phyloP scores from a whole-genome alignment of 2,888 invertebrate species.

The Scaptomyza cyrtandrae region DNA sequence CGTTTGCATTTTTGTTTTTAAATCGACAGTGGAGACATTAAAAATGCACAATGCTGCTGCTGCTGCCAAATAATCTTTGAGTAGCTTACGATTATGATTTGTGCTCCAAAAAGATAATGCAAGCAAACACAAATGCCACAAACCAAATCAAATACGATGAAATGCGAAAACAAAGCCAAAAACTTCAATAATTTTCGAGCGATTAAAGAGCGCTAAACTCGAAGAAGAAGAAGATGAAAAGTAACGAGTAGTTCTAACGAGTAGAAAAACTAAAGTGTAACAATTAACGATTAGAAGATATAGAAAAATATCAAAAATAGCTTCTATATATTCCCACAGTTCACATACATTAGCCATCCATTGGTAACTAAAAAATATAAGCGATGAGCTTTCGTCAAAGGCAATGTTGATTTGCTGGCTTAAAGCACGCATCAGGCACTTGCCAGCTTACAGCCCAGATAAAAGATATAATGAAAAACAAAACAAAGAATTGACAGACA shows the following conservation, averaged over 20 bases:
- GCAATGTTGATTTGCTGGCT: slow-evolving; percentile 37
- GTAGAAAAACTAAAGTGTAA: neutral
- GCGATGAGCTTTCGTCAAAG: slow-evolving; percentile 4
- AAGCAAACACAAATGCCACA: slow-evolving; percentile 5
- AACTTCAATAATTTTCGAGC: no score
- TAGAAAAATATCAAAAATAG: neutral
- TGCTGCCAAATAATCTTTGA: slow-evolving; percentile 33
- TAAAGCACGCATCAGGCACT: slow-evolving; percentile 38
- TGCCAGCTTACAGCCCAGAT: slow-evolving; percentile 36
- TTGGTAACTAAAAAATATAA: neutral
- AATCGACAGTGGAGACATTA: slow-evolving; percentile 41
- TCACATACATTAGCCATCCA: neutral
- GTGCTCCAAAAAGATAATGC: neutral
- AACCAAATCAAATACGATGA: neutral
- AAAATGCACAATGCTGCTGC: slow-evolving; percentile 36
- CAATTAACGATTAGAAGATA: neutral
- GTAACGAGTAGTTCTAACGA: neutral
- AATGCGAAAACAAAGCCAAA: neutral
- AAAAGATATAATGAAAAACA: slow-evolving; percentile 31
- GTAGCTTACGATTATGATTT: slow-evolving; percentile 14
- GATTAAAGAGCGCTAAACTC: no score
- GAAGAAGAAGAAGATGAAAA: no score
- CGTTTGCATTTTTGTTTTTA: slow-evolving; percentile 30
- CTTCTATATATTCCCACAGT: neutral
- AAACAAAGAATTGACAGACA: slow-evolving; percentile 28